Evolutionary conservation across 2,113 vertebrate genomes (phyloP).

Genomic region (Heterocephalus glaber): DNA sequence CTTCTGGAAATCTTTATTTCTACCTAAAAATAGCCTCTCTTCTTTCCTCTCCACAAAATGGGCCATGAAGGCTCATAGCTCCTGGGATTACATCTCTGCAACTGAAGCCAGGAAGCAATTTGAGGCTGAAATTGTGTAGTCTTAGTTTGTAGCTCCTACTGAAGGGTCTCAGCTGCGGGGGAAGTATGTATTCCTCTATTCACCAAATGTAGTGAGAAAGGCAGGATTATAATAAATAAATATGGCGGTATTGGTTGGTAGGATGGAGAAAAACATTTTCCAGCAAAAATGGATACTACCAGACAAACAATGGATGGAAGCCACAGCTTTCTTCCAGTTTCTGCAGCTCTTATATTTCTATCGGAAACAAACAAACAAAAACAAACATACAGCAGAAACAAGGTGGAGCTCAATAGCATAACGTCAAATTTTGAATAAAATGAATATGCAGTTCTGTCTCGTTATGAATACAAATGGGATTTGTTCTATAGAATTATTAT

Average conservation of each 20-base stretch:
- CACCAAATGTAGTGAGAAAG: not conserved
- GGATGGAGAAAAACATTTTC: not conserved
- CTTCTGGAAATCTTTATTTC: not conserved
- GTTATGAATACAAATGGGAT: not conserved
- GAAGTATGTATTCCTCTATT: not conserved
- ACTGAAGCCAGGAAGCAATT: not conserved
- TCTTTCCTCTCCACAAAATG: not conserved
- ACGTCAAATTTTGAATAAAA: slow-evolving; percentile 5
- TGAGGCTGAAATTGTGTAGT: not conserved
- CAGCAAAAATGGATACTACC: not conserved
- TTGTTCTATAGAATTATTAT: not conserved
- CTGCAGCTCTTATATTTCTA: not conserved
- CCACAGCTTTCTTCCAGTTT: not conserved
- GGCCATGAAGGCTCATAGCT: not conserved
- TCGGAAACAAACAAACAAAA: not conserved
- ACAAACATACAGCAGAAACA: not conserved
- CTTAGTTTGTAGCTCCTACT: not conserved
- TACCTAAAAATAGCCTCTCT: not conserved
- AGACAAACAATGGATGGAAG: not conserved
- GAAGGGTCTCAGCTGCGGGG: not conserved
- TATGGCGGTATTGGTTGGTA: not conserved
- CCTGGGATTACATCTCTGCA: not conserved
- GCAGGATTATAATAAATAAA: not conserved
- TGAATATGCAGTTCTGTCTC: not conserved
- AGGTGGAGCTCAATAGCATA: not conserved